Conservation (phyloP, 1,140 invertebrate species). For the Zaprionus vittiger region DNA sequence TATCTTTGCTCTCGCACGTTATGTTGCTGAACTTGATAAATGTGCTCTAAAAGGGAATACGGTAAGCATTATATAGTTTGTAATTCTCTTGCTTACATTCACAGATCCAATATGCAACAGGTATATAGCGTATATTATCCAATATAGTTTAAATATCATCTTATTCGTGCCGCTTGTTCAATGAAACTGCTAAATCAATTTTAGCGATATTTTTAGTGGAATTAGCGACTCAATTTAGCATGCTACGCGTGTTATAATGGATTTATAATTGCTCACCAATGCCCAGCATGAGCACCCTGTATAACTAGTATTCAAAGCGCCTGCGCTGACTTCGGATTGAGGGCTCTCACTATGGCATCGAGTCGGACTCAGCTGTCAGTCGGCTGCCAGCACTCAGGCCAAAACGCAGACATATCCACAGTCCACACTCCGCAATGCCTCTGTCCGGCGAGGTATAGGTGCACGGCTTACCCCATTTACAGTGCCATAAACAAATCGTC, state of each 20-base stretch:
- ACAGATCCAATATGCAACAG: not conserved
- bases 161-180: not conserved
- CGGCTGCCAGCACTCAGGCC: constrained; percentile 53
- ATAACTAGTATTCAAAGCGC: constrained; percentile 13
- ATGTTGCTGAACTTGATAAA: constrained; percentile 42
- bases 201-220: not conserved
- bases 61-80: not conserved
- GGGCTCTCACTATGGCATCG: not conserved
- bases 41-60: not conserved
- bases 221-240: not conserved
- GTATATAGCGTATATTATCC: not conserved
- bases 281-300: constrained; percentile 19
- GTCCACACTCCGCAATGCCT: constrained; percentile 43
- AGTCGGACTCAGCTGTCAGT: constrained; percentile 41
- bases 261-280: constrained; percentile 4
- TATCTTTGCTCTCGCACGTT: constrained; percentile 42
- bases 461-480: constrained; percentile 6
- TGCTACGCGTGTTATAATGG: not conserved
- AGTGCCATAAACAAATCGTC: constrained; percentile 27
- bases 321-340: constrained; percentile 25
- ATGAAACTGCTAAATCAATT: not conserved
- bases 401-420: constrained; percentile 14
- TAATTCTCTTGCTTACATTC: not conserved
- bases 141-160: not conserved
- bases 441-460: constrained; percentile 15